phyloP scores from a whole-genome alignment of 1,140 invertebrate genomes.

The Akabosia matsudoensis region DNA sequence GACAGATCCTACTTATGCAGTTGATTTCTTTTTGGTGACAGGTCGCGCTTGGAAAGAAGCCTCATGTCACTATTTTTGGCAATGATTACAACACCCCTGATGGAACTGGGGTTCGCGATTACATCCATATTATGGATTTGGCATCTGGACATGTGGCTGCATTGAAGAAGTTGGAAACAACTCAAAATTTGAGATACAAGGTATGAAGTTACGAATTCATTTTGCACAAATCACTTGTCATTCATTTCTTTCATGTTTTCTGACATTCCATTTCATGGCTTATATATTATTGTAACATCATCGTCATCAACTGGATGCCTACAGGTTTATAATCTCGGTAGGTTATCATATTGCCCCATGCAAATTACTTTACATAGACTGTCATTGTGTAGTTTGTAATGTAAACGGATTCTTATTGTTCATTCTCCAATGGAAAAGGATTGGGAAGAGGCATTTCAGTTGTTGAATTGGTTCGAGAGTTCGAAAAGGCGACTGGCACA shows the following conservation, averaged over 20 bases:
- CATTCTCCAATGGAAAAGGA: conserved; percentile 62
- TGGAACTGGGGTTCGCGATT: conserved; percentile 89
- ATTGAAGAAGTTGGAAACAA: conserved; percentile 61
- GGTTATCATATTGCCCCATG: neutral
- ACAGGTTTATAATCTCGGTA: conserved; percentile 50
- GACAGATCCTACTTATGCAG: no score
- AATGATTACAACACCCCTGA: conserved; percentile 84
- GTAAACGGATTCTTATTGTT: no score
- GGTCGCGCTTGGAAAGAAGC: conserved; percentile 74
- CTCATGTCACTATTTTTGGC: conserved; percentile 76
- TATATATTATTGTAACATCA: neutral
- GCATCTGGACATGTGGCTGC: conserved; percentile 84
- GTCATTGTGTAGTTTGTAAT: neutral
- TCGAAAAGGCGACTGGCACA: conserved; percentile 57
- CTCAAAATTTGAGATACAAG: conserved; percentile 60
- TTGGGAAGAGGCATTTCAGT: conserved; percentile 65
- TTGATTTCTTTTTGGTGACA: conserved; percentile 10
- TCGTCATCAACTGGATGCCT: conserved; percentile 24
- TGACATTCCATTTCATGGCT: no score
- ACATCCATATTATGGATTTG: conserved; percentile 90
- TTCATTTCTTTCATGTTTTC: neutral
- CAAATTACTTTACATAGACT: neutral
- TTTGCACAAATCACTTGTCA: no score
- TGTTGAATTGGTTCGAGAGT: conserved; percentile 58
- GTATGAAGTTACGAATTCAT: conserved; percentile 50